Evolutionary conservation across 1,140 invertebrate species (phyloP), one percentile per base, ranked within the genome.

Genomic region (Drosophila paulistorum): DNA sequence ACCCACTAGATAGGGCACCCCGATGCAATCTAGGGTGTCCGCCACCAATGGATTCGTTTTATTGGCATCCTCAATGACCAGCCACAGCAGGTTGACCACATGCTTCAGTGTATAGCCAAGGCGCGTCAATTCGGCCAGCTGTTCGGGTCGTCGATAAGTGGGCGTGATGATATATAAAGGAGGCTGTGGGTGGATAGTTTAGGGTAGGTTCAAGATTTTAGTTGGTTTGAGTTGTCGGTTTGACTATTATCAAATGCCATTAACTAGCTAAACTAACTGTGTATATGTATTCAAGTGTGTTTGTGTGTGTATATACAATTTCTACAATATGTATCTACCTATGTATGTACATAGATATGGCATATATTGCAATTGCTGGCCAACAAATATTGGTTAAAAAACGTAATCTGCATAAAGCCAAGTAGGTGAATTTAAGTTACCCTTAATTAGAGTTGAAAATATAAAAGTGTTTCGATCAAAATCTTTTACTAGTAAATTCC

Each of bases 21-120:
- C 94, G 62, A 95, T 95, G 51, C 94, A 93, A 39, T 94, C 91
- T 5, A 98, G 90, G 55, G 97, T 92, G 57, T 94, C 93, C 1
- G 93, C 93, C 6, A 98, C 95, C 71, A 95, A 92, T 23, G 93
- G 91, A 17, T 94, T 96, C 33, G 94, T 93, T 14, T 83, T 84
- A 67, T 93, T 93, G 4, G 96, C 95, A 93, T 99, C 98, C 93
- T 99, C 98, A 65, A 98, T 95, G 23, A 99, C 95, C 68, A 99
- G 95, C 98, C 98, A 99, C 80, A 97, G 95, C 54, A 99, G 90
- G 82, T 97, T 95, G 71, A 94, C 94, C 39, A 98, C 95, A 91
- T 97, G 95, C 94, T 97, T 96, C 35, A 99, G 92, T 2, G 98
- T 99, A 78, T 99, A 97, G 1, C 96, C 95, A 70, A 99, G 93